Evolutionary conservation across 2,797 vertebrate genomes (phyloP).

Genomic region (Sphenodon punctatus): DNA sequence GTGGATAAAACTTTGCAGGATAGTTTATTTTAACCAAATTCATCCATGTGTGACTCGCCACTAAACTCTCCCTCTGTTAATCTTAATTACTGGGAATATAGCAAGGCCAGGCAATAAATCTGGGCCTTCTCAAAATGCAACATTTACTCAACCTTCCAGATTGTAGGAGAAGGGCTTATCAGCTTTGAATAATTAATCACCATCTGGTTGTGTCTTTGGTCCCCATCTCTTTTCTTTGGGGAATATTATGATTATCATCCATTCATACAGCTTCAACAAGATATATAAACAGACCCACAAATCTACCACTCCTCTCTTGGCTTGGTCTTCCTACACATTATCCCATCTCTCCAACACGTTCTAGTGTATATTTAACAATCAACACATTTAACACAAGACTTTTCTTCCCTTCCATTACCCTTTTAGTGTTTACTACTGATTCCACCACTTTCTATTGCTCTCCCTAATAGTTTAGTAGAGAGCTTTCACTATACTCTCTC

Average conservation of each 20-base stretch:
- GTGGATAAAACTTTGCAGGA: not conserved
- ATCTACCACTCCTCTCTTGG: not conserved
- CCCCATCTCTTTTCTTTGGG: not conserved
- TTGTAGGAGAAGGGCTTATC: not conserved
- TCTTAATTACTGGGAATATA: not conserved
- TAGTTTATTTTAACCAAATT: not conserved
- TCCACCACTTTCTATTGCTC: too few relatives aligned
- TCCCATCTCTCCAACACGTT: too few relatives aligned
- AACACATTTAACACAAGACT: too few relatives aligned
- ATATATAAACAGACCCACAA: not conserved
- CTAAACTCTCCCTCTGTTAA: not conserved
- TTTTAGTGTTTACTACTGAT: too few relatives aligned
- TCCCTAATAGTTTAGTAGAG: too few relatives aligned
- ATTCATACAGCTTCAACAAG: not conserved
- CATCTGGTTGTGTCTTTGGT: not conserved
- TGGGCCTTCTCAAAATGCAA: not conserved
- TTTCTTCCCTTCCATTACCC: too few relatives aligned
- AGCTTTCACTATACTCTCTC: too few relatives aligned
- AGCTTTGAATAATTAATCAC: not conserved
- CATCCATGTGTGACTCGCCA: not conserved
- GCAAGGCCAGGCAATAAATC: not conserved
- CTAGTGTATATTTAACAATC: too few relatives aligned
- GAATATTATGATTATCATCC: not conserved
- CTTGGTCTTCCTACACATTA: too few relatives aligned
- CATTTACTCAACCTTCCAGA: constrained; percentile 5